Conservation (phyloP, 2,113 vertebrate genomes). For the Callaeas wilsoni region DNA sequence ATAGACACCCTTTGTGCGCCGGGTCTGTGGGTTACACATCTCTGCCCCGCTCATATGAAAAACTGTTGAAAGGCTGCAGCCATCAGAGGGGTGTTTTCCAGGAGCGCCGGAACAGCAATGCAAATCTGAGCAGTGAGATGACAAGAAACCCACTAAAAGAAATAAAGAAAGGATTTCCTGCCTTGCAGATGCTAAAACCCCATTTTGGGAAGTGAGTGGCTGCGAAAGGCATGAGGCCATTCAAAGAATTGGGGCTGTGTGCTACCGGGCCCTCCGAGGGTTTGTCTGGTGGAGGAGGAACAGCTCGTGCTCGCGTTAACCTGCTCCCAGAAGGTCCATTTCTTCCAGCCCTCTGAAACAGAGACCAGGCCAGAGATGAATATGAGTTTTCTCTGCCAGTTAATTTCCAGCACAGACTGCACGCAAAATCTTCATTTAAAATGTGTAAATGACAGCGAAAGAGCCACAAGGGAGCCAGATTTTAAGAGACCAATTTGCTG, state of each 20-base stretch:
- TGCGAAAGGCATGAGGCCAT: constrained; percentile 33
- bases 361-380: constrained; percentile 1
- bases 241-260: constrained; percentile 20
- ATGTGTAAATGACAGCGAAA: constrained; percentile 30
- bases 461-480: constrained; percentile 44
- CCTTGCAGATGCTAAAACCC: background rate
- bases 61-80: constrained; percentile 63
- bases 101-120: background rate
- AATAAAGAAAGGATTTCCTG: constrained; percentile 64
- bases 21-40: background rate
- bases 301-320: background rate
- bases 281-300: constrained; percentile 42
- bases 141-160: constrained; percentile 59
- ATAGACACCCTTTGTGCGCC: background rate
- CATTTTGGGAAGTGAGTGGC: background rate
- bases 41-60: background rate
- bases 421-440: constrained; percentile 66
- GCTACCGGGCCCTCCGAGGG: constrained; percentile 39
- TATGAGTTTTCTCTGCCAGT: constrained; percentile 39
- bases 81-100: constrained; percentile 1
- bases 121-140: constrained; percentile 33
- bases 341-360: constrained; percentile 25
- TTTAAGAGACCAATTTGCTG: constrained; percentile 40
- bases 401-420: constrained; percentile 51
- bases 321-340: constrained; percentile 47